Conservation (phyloP, 2,797 vertebrate genomes). For the Neoniphon sammara region DNA sequence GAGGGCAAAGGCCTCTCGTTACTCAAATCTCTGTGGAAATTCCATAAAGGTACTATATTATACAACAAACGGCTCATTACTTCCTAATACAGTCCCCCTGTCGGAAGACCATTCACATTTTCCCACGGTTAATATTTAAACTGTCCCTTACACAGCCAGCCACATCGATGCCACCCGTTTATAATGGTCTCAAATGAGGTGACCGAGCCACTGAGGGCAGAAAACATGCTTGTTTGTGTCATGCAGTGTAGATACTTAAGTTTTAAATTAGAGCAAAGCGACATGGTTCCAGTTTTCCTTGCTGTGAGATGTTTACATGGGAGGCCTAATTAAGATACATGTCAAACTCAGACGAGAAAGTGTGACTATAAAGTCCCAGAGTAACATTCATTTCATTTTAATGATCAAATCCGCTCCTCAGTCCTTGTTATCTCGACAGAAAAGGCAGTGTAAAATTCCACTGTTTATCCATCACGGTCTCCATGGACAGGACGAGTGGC, state of each 20-base stretch:
- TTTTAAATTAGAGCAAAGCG: constrained; percentile 45
- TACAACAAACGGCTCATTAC: constrained; percentile 12
- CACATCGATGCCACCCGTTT: constrained; percentile 2
- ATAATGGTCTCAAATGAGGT: constrained; percentile 18
- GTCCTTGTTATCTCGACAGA: constrained; percentile 37
- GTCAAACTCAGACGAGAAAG: constrained; percentile 30
- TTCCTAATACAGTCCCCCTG: neutral
- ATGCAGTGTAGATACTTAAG: constrained; percentile 44
- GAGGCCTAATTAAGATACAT: constrained; percentile 38
- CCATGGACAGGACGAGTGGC: constrained; percentile 21
- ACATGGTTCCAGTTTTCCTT: constrained; percentile 51
- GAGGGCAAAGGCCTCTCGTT: neutral
- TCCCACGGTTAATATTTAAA: neutral
- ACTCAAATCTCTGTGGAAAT: constrained; percentile 16
- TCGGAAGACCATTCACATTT: neutral
- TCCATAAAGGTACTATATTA: constrained; percentile 9
- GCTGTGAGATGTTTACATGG: constrained; percentile 52
- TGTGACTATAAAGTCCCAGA: constrained; percentile 52
- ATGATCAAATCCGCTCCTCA: constrained; percentile 11
- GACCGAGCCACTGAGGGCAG: constrained; percentile 23
- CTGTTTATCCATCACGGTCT: constrained; percentile 4
- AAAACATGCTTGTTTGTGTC: constrained; percentile 58
- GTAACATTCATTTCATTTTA: constrained; percentile 55
- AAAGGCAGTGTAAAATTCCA: constrained; percentile 34
- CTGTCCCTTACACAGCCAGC: constrained; percentile 15